A percentile compares a stretch with the other conserved stretches of the same genome.
Evolutionary conservation across 2,797 vertebrate genomes (phyloP).

Genomic region (Margarornis squamiger): DNA sequence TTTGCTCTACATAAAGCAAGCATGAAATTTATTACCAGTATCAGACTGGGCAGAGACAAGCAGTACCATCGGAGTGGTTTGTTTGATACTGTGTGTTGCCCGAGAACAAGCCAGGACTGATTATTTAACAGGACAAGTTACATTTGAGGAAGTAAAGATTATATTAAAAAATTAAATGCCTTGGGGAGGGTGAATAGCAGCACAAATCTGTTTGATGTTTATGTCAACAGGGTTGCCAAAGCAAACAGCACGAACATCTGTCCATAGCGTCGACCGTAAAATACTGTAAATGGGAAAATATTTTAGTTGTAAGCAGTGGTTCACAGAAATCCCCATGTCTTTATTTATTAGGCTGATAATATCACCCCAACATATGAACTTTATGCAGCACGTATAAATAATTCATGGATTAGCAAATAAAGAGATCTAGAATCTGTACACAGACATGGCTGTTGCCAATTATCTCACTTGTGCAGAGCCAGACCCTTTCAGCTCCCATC

Average conservation of each 20-base stretch:
- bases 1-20: not conserved
- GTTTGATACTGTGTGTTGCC: not conserved
- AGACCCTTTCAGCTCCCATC: constrained; percentile 24
- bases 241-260: constrained; percentile 35
- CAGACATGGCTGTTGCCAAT: constrained; percentile 70
- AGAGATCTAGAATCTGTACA: constrained; percentile 74
- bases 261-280: not conserved
- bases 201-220: constrained; percentile 48
- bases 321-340: constrained; percentile 11
- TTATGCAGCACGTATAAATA: constrained; percentile 52
- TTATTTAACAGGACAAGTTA: constrained; percentile 48
- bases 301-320: constrained; percentile 61
- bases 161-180: constrained; percentile 46
- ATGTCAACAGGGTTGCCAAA: constrained; percentile 50
- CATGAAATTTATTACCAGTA: not conserved
- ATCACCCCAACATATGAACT: constrained; percentile 60
- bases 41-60: not conserved
- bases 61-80: not conserved
- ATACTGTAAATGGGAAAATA: constrained; percentile 46
- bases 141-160: constrained; percentile 23
- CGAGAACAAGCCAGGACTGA: not conserved
- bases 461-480: constrained; percentile 71
- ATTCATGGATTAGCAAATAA: constrained; percentile 76
- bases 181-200: not conserved
- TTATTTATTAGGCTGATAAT: constrained; percentile 73